phyloP scores from a whole-genome alignment of 1,140 invertebrate species.

The Mycetomoellerius zeteki region DNA sequence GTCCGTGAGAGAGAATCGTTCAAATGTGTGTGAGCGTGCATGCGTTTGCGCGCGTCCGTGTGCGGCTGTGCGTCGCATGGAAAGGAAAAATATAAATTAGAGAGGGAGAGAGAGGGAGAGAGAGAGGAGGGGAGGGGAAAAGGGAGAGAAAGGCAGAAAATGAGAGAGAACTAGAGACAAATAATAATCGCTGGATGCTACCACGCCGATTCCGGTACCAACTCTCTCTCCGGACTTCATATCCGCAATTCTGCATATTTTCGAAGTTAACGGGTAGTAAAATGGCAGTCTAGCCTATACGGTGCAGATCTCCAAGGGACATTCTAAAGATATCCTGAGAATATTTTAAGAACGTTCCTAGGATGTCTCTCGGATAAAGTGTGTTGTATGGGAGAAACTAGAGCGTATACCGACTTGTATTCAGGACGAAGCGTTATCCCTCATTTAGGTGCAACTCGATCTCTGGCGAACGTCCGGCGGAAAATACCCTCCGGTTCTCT shows the following conservation, averaged over 20 bases:
- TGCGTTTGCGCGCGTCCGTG: not conserved
- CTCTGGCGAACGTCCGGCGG: not conserved
- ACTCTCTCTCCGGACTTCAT: conserved; percentile 35
- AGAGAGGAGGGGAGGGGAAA: not conserved
- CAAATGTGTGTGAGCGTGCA: not conserved
- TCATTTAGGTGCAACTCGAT: not conserved
- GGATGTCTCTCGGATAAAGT: no score
- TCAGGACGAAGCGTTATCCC: not conserved
- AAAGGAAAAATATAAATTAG: conserved; percentile 72
- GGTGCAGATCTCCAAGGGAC: no score
- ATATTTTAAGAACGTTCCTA: no score
- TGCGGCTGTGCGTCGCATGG: conserved; percentile 36
- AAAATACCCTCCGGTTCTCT: not conserved
- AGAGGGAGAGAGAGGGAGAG: conserved; percentile 13
- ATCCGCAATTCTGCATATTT: not conserved
- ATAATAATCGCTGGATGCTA: conserved; percentile 61
- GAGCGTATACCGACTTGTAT: not conserved
- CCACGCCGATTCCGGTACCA: conserved; percentile 61
- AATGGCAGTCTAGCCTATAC: not conserved
- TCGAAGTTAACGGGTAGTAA: not conserved
- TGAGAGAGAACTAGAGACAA: conserved; percentile 24
- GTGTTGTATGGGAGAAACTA: not conserved
- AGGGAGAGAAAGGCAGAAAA: conserved; percentile 39
- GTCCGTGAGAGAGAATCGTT: conserved; percentile 63
- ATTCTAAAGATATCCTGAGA: no score